Base-by-base conservation (phyloP, 1,140 invertebrate genomes). In the Limonius californicus region DNA sequence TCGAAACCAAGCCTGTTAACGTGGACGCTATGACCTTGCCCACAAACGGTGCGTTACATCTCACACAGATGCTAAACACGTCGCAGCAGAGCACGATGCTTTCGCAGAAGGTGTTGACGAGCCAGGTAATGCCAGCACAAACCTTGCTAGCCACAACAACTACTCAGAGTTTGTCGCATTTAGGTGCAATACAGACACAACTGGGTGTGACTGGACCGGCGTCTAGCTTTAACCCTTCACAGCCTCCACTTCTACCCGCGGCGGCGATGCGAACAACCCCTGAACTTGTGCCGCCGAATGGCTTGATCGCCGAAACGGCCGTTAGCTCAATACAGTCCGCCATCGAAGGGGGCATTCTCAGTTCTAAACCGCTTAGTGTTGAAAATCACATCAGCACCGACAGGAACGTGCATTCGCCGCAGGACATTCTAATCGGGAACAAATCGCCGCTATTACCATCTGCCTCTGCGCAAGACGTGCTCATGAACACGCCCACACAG, bases 351-450 rank as follows among this genome's bases (percentile, higher is more conserved):
- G 11, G 2, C 3, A 16, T 12, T 16, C 16, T 50, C 3, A 7
- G 4, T 45, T 50, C 45, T 18, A 50, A 50, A 50, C 45, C 35
- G n/a, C n/a, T 39, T 12, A 39, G 1, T 6, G 3, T n/a, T 12
- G 42, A n/a, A 45, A 6, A 3, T 3, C 4, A 45, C 14, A 4
- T n/a, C 12, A 50, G 16, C 11, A 39, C 1, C 1, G 45, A 50
- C 12, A 18, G 45, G 2, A 6, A 50, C 19, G n/a, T 45, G 4
- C 45, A 50, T 21, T 50, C 45, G 3, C 53, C 53, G 6, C 53
- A 64, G 54, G 76, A 72, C 16, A 32, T 70, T 18, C 64, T 78
- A 47, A 73, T 80, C 55, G 73, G 66, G 14, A 69, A 73, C 8
- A 71, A 76, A 1, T 55, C 71, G 18, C 57, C 70, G 1, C 18